phyloP scores from a whole-genome alignment of 2,113 vertebrate species.

The Gobiocypris rarus region DNA sequence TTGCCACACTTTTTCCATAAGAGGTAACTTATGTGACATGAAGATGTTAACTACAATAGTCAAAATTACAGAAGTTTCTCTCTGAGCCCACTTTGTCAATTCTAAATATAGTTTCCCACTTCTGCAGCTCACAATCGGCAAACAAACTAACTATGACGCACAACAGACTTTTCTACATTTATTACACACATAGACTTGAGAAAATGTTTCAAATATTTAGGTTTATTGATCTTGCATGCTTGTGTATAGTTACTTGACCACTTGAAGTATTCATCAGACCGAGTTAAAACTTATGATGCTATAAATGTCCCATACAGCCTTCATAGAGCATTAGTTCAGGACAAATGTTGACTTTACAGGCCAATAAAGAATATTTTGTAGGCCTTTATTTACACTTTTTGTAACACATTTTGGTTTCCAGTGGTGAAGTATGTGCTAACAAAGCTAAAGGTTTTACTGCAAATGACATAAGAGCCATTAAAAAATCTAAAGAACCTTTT shows the following conservation, averaged over 20 bases:
- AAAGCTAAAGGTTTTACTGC: no score
- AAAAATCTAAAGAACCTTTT: no score
- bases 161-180: neutral
- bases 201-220: neutral
- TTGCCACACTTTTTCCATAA: neutral
- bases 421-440: neutral
- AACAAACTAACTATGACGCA: neutral
- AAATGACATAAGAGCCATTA: no score
- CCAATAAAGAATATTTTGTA: neutral
- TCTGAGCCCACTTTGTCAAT: no score
- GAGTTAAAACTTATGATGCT: neutral
- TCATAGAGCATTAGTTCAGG: neutral
- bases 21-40: no score
- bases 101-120: neutral
- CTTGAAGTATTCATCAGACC: neutral
- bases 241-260: no score
- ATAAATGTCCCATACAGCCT: neutral
- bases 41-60: neutral
- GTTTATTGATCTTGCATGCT: neutral
- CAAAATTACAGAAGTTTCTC: neutral
- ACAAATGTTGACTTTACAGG: constrained; percentile 4
- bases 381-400: neutral
- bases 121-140: neutral
- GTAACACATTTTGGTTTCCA: no score
- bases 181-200: neutral